Evolutionary conservation across 2,888 invertebrate species (phyloP), one percentile per base, ranked within the genome.

Genomic region (Drosophila affinis): DNA sequence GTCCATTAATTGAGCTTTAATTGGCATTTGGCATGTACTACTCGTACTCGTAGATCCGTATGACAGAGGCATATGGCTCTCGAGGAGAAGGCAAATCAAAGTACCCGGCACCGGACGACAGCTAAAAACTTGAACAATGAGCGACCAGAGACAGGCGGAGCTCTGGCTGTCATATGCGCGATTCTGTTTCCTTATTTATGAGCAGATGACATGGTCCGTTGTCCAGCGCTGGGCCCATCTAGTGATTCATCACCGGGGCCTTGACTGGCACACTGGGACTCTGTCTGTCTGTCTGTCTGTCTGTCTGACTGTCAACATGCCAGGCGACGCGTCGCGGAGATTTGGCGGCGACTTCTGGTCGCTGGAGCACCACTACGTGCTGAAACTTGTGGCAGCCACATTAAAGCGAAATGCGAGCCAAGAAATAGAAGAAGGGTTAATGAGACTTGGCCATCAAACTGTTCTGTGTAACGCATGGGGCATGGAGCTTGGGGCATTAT

Each of bases 231-330:
- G 63, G 24, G 10, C 34, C 62, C 60, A 21, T 49, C 53, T 54
- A 45, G 65, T 67, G 65, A 67, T 67, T 67, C 65, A 67, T 67
- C 65, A 67, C 34, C 45, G 18, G 52, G 46, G 32, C 49, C 34
- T 45, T 48, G 69, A 32, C 59, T 59, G 53, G 70, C 44, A 58
- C 46, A 32, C 49, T 59, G 59, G 68, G 70, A 58, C 46, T 39
- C 14, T 39, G 14, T 39, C 39, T 14, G 5, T 39, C 34, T 39
- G 14, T 39, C 39, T 14, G 5, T 39, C 34, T 34, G 12, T 34
- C 34, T 34, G 4, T 47, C 81, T 74, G 65, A 72, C 77, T 87
- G 85, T 82, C 81, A 87, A 82, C 79, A 72, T 79, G 85, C 74
- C 67, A 69, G 55, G 61, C 71, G 62, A 39, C 56, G 57, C 39